Evolutionary conservation across 92 coral and sea anemone genomes (phyloP).

Genomic region (Chrysogorgia sp.): DNA sequence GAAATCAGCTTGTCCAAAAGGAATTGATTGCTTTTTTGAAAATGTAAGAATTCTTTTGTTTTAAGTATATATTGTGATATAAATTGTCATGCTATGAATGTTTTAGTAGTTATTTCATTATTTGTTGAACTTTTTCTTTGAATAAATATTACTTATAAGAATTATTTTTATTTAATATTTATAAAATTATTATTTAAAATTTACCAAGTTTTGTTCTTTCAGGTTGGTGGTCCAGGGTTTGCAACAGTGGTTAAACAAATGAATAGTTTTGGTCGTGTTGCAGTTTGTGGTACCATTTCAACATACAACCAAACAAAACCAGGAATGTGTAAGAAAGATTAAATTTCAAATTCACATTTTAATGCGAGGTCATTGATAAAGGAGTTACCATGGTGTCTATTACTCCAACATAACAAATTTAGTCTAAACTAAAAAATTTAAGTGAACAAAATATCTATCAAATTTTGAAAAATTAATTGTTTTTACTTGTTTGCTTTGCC

Average conservation of each 20-base stretch:
- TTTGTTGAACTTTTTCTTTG: too few species aligned
- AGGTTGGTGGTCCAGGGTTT: constrained; percentile 66
- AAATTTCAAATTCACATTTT: too few species aligned
- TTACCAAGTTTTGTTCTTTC: not conserved
- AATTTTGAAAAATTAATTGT: not conserved
- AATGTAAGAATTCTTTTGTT: constrained; percentile 62
- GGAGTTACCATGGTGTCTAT: too few species aligned
- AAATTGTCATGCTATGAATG: too few species aligned
- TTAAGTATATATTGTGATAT: too few species aligned
- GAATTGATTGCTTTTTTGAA: constrained; percentile 64
- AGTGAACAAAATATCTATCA: not conserved
- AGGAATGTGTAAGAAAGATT: not conserved
- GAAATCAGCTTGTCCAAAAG: constrained; percentile 55
- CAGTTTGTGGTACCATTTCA: constrained; percentile 57
- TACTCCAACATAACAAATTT: not conserved
- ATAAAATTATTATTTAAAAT: too few species aligned
- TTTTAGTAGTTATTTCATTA: too few species aligned
- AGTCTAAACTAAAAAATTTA: not conserved
- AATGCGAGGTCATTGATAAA: too few species aligned
- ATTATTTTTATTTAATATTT: too few species aligned
- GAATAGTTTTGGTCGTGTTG: constrained; percentile 55
- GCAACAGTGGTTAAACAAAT: constrained; percentile 49
- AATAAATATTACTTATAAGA: too few species aligned
- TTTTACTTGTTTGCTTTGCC: not conserved
- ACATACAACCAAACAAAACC: constrained; percentile 34